These are phyloP conservation scores for Pseudomyrmex pallidus DNA, from an alignment of 1,140 invertebrate genomes.

Conservation along the genomic window DNA sequence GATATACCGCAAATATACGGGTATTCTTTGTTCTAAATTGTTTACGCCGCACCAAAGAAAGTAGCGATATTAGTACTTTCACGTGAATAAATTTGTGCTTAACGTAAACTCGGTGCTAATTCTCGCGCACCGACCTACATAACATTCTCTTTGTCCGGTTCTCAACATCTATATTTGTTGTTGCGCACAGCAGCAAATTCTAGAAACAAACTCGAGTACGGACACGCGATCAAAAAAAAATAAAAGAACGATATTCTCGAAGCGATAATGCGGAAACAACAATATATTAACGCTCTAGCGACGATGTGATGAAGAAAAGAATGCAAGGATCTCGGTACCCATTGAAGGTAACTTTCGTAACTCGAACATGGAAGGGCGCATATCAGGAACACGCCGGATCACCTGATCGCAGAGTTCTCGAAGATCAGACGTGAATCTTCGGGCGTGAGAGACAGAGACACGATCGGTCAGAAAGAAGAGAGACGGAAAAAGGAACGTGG, in stretches of 20 bases:
- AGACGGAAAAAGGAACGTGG: conserved; percentile 6
- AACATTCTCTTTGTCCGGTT: not conserved
- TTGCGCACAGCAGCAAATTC: not conserved
- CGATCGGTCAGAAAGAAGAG: conserved; percentile 26
- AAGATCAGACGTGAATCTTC: conserved; percentile 58
- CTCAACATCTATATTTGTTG: not conserved
- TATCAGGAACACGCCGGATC: conserved; percentile 56
- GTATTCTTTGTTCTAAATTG: conserved; percentile 39
- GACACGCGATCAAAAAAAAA: not conserved
- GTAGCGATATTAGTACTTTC: conserved; percentile 63
- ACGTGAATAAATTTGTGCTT: conserved; percentile 59
- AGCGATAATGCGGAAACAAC: not conserved
- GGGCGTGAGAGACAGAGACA: not conserved
- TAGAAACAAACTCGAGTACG: not conserved
- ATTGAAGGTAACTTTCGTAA: conserved; percentile 47
- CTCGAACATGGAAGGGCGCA: conserved; percentile 32
- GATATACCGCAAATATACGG: conserved; percentile 44
- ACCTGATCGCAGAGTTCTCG: conserved; percentile 40
- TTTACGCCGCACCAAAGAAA: conserved; percentile 47
- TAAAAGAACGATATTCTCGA: not conserved
- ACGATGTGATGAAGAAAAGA: not conserved
- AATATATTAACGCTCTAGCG: not conserved
- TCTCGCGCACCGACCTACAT: conserved; percentile 38
- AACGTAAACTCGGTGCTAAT: conserved; percentile 45
- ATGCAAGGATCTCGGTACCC: not conserved